Conservation (phyloP, 2,888 invertebrate genomes). For the Lottia gigantea region DNA sequence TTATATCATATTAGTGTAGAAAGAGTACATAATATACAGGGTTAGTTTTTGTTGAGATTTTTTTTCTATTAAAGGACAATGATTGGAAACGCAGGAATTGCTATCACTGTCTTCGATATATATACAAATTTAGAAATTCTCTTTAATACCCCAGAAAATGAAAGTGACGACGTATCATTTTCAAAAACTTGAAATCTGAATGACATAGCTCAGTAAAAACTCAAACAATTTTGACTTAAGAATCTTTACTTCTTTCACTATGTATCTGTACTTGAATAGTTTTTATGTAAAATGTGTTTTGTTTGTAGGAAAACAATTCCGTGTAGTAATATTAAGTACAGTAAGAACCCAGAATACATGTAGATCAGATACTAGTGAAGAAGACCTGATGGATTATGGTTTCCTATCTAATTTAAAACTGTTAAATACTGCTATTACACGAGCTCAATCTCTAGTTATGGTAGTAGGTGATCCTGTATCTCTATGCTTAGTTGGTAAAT, state of each 20-base stretch:
- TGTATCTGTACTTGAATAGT: not conserved
- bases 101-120: no score
- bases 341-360: constrained; percentile 82
- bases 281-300: constrained; percentile 17
- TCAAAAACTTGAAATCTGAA: no score
- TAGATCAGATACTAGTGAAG: constrained; percentile 70
- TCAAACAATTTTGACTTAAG: no score
- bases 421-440: constrained; percentile 84
- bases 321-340: constrained; percentile 84
- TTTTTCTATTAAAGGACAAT: no score
- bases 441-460: constrained; percentile 84
- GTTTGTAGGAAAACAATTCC: constrained; percentile 79
- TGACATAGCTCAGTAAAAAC: no score
- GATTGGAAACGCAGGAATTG: no score
- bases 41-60: constrained; percentile 68
- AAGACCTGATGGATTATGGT: constrained; percentile 76
- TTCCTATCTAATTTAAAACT: constrained; percentile 85
- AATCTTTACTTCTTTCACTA: not conserved
- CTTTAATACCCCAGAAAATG: no score
- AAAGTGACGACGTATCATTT: no score
- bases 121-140: no score
- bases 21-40: constrained; percentile 85
- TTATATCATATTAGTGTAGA: constrained; percentile 84
- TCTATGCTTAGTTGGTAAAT: constrained; percentile 82
- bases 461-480: constrained; percentile 88